Percentiles rank a stretch among this genome's conserved stretches.
These are phyloP conservation scores for Xanthia togata DNA, from an alignment of 2,888 invertebrate species.

Conservation along the genomic window DNA sequence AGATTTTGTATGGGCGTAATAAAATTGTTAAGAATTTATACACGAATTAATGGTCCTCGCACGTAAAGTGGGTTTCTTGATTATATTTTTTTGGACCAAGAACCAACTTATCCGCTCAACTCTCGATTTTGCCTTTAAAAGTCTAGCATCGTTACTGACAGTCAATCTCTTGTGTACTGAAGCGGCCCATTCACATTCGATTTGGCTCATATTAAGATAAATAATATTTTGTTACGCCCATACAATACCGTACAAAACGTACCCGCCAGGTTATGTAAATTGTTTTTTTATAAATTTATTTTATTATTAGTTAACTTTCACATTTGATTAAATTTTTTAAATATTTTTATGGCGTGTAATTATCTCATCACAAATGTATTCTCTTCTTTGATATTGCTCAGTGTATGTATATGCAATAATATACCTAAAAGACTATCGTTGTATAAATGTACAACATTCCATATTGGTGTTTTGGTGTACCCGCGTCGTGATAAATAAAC, in stretches of 20 bases:
- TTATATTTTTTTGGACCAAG: not conserved
- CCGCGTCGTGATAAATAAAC: conserved; percentile 84
- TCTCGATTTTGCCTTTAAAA: too few species aligned
- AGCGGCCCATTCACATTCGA: not conserved
- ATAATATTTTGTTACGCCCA: conserved; percentile 31
- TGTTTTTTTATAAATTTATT: conserved; percentile 39
- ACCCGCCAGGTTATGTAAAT: conserved; percentile 28
- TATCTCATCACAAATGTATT: conserved; percentile 28
- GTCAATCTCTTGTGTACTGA: not conserved
- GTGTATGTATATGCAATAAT: conserved; percentile 53
- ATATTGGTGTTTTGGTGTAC: conserved; percentile 72
- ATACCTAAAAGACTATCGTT: conserved; percentile 64
- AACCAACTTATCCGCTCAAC: not conserved
- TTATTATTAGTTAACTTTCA: conserved; percentile 25
- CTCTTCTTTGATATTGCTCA: conserved; percentile 67
- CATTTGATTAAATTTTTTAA: conserved; percentile 35
- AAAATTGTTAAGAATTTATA: not conserved
- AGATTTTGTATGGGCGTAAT: conserved; percentile 30
- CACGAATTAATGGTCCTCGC: not conserved
- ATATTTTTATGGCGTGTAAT: conserved; percentile 34
- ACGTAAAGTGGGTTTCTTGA: not conserved
- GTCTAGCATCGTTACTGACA: too few species aligned
- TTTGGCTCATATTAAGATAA: not conserved
- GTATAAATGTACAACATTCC: conserved; percentile 73
- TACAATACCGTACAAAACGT: conserved; percentile 24